A percentile compares a stretch with the other conserved stretches of the same genome.
Conservation (phyloP, 2,113 vertebrate species). For the Dicrurus megarhynchus region DNA sequence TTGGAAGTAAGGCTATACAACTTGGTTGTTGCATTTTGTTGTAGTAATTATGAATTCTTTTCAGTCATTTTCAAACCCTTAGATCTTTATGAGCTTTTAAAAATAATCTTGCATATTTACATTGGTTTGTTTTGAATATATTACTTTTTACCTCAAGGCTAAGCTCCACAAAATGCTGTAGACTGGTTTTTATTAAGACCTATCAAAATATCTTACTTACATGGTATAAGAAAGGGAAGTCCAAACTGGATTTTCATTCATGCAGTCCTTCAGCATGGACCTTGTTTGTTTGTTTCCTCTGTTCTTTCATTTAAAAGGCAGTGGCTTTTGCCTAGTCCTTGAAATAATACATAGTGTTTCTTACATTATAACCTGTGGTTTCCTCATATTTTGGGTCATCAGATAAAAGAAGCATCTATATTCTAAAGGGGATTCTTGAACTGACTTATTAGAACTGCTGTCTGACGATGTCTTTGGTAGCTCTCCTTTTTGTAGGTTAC, state of each 20-base stretch:
- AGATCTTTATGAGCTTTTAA: neutral
- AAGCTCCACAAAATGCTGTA: neutral
- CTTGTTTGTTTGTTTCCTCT: neutral
- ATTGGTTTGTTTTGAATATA: neutral
- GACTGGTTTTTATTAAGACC: neutral
- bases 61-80: neutral
- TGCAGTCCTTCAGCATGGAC: neutral
- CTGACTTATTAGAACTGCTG: neutral
- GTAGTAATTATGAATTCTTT: neutral
- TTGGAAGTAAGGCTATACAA: neutral
- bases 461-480: neutral
- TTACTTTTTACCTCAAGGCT: neutral
- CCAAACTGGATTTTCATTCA: neutral
- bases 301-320: neutral
- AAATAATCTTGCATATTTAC: neutral
- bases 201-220: neutral
- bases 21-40: neutral
- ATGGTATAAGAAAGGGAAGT: neutral
- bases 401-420: neutral
- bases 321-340: neutral
- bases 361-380: neutral
- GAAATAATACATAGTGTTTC: neutral
- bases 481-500: neutral
- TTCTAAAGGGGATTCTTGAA: neutral
- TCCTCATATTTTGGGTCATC: neutral